phyloP scores from a whole-genome alignment of 2,797 vertebrate species.

The Micrastur ruficollis region DNA sequence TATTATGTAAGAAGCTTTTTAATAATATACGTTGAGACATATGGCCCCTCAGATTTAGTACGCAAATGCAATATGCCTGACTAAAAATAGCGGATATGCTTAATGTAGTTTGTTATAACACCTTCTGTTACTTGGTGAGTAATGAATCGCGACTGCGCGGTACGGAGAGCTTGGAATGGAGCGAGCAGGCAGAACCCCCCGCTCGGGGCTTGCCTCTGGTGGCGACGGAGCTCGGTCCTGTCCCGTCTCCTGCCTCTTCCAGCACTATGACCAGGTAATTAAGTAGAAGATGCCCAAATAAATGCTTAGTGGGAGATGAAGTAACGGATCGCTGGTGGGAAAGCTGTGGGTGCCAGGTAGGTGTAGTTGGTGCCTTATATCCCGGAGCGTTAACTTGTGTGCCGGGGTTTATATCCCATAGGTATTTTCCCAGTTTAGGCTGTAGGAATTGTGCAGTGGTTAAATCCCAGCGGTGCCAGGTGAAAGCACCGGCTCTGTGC shows the following conservation, averaged over 20 bases:
- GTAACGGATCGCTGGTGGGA: background rate
- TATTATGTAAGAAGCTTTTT: constrained; percentile 54
- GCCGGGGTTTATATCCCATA: background rate
- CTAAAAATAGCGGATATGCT: constrained; percentile 56
- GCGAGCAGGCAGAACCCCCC: background rate
- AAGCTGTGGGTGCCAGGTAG: background rate
- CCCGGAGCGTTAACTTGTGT: rapidly evolving
- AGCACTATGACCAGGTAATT: rapidly evolving
- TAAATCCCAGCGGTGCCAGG: background rate
- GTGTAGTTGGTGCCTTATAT: background rate
- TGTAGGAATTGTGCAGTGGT: background rate
- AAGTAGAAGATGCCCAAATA: background rate
- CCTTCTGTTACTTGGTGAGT: constrained; percentile 46
- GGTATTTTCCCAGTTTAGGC: rapidly evolving
- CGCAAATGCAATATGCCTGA: constrained; percentile 53
- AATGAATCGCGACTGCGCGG: background rate
- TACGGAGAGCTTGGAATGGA: background rate
- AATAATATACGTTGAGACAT: constrained; percentile 56
- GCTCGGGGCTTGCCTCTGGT: background rate
- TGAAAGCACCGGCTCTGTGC: background rate
- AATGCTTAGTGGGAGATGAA: background rate
- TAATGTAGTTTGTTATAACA: constrained; percentile 34
- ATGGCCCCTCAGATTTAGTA: constrained; percentile 55
- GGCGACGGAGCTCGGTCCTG: background rate
- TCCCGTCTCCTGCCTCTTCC: background rate